Base-by-base conservation (phyloP, 2,113 vertebrate species). In the Pseudolaguvia tuberculata region DNA sequence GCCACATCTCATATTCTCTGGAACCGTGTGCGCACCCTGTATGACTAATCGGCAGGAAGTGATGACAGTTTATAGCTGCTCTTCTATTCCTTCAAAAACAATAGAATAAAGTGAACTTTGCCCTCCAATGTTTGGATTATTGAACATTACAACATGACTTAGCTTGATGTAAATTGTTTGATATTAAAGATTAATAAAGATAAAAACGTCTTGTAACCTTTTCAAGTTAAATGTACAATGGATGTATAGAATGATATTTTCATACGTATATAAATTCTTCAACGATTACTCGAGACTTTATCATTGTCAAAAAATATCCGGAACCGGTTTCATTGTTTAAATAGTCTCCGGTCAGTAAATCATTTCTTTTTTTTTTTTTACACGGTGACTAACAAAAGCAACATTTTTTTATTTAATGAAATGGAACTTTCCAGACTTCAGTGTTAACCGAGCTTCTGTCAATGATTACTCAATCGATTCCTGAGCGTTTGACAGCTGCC, bases 1-100 rank as follows among this genome's bases (percentile, higher is more conserved):
- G 12, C 20, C 11, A 29, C 5, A 12, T 9, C 17, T n/a, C 25
- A 52, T 29, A 51, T 70, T 70, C 67, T 39, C 29, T 53, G 25
- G 27, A 53, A 70, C 20, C 0, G 1, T 35, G 5, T n/a, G 15
- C 25, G 29, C 65, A 68, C 47, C 47, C 17, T 2, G 10, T 5
- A 51, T 68, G 65, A 68, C 65, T 5, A 2, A 68, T 68, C 48
- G 52, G 18, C 27, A 69, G 25, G 18, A 35, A 35, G 48, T 69
- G 18, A 7, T 4, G n/a, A n/a, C 52, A 5, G 25, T 69, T 52
- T 67, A 50, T 47, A 29, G 3, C 1, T 31, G 13, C n/a, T 50
- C 5, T 47, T 23, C 25, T 66, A 18, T 23, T 23, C 42, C n/a
- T 13, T 17, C 17, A 27, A 12, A 21, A 2, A 66, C 20, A 63